These are phyloP conservation scores for Hyla sarda DNA, from an alignment of 2,113 vertebrate genomes.

Conservation along the genomic window DNA sequence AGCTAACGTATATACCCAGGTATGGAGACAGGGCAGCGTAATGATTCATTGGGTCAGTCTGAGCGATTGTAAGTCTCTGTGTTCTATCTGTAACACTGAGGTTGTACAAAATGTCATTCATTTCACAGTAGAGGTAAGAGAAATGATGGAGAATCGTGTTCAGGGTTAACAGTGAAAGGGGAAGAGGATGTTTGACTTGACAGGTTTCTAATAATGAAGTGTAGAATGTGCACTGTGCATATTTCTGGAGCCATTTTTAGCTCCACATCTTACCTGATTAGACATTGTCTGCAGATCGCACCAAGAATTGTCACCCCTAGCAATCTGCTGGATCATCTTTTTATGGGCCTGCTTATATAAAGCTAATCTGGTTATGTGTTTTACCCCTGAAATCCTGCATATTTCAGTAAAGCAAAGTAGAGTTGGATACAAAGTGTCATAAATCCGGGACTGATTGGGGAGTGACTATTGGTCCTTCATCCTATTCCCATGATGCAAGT, in stretches of 20 bases:
- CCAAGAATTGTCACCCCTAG: neutral
- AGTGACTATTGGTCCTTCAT: no score
- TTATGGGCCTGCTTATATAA: neutral
- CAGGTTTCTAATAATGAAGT: constrained; percentile 27
- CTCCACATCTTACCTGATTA: constrained; percentile 22
- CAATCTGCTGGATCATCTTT: neutral
- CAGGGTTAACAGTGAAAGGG: constrained; percentile 11
- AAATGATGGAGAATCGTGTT: constrained; percentile 25
- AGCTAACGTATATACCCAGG: neutral
- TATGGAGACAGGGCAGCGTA: neutral
- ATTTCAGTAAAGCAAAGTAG: neutral
- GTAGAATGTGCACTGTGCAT: constrained; percentile 9
- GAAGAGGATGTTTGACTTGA: constrained; percentile 21
- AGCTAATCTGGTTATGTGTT: neutral
- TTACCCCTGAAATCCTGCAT: neutral
- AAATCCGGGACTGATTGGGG: neutral
- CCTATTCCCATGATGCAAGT: no score
- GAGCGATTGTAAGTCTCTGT: neutral
- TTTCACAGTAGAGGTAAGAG: neutral
- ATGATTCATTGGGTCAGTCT: neutral
- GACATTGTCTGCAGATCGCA: constrained; percentile 5
- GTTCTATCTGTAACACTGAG: neutral
- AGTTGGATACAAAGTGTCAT: neutral
- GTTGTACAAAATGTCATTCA: constrained; percentile 13
- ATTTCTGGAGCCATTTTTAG: constrained; percentile 23